Evolutionary conservation across 2,888 invertebrate species (phyloP).

Genomic region (Drosophila merina): DNA sequence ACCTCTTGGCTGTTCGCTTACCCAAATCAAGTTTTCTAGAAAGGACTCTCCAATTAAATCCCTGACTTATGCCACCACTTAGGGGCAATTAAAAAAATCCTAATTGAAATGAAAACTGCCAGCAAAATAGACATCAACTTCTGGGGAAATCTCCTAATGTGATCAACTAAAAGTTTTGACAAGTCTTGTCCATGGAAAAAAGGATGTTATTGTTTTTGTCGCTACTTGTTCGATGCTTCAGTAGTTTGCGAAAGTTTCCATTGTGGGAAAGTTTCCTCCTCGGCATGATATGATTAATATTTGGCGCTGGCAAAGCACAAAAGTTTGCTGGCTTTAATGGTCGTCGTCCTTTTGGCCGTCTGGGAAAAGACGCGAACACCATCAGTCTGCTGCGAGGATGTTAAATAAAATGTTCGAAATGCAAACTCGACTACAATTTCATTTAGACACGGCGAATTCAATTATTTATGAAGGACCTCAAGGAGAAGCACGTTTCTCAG

Average conservation of each 20-base stretch:
- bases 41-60: too few species aligned
- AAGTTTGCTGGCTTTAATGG: constrained; percentile 21
- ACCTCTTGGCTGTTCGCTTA: too few species aligned
- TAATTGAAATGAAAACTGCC: constrained; percentile 31
- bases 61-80: constrained; percentile 1
- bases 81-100: constrained; percentile 13
- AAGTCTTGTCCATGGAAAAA: constrained; percentile 20
- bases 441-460: constrained; percentile 44
- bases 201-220: constrained; percentile 28
- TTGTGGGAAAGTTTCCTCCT: constrained; percentile 53
- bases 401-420: constrained; percentile 30
- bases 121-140: background rate
- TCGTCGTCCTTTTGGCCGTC: too few species aligned
- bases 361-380: background rate
- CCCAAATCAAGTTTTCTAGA: too few species aligned
- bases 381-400: background rate
- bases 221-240: constrained; percentile 28
- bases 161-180: constrained; percentile 33
- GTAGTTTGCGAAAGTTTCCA: constrained; percentile 57
- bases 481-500: constrained; percentile 44
- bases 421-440: constrained; percentile 34
- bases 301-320: constrained; percentile 30
- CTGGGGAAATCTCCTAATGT: constrained; percentile 21
- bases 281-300: constrained; percentile 62
- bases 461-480: constrained; percentile 64